phyloP scores from a whole-genome alignment of 2,888 invertebrate species.

The Alviniconcha strummeri region DNA sequence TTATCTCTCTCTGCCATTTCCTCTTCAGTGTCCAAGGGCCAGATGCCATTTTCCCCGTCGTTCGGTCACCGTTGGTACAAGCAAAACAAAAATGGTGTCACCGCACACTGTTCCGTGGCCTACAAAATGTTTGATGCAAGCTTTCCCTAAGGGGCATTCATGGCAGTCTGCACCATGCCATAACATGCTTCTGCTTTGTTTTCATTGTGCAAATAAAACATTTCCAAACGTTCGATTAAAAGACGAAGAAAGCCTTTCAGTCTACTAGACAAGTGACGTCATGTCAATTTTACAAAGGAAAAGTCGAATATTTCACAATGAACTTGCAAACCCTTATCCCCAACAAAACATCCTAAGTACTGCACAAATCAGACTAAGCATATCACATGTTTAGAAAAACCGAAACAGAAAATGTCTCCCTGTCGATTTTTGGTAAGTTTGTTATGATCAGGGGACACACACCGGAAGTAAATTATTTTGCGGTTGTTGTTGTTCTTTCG shows the following conservation, averaged over 20 bases:
- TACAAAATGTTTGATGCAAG: neutral
- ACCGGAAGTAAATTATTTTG: neutral
- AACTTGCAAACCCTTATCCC: neutral
- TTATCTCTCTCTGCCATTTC: conserved; percentile 50
- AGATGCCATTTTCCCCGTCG: conserved; percentile 23
- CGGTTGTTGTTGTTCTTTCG: neutral
- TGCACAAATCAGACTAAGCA: neutral
- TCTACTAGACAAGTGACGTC: conserved; percentile 5
- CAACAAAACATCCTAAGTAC: neutral
- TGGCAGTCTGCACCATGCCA: neutral
- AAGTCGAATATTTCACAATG: neutral
- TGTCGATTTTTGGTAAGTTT: neutral
- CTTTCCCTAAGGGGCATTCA: neutral
- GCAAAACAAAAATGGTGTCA: neutral
- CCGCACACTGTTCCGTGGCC: neutral
- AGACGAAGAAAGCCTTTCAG: neutral
- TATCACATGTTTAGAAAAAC: neutral
- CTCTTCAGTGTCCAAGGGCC: conserved; percentile 43
- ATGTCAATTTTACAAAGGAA: conserved; percentile 12
- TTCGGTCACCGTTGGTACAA: neutral
- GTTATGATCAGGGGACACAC: conserved; percentile 17
- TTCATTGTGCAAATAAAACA: neutral
- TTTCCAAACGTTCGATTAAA: too few species aligned
- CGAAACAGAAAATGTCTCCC: neutral
- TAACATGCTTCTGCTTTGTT: neutral